Percentiles rank a stretch among this genome's conserved stretches.
Conservation (phyloP, 2,797 vertebrate species). For the Chiloscyllium punctatum region DNA sequence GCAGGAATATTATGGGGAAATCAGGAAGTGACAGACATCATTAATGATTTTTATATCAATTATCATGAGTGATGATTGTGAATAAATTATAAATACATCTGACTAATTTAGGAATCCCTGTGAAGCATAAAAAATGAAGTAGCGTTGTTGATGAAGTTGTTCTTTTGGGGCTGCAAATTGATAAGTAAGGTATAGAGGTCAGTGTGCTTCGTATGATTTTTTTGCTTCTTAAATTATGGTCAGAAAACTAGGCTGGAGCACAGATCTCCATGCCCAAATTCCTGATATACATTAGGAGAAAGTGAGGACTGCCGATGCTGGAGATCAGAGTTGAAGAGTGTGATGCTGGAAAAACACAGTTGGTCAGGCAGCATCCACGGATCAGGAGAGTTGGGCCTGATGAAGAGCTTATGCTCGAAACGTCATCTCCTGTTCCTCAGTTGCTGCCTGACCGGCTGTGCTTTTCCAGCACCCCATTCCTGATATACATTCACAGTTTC, state of each 20-base stretch:
- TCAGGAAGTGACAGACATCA: background rate
- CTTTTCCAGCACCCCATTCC: background rate
- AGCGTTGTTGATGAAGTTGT: background rate
- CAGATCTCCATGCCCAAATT: background rate
- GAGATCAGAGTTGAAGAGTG: too few relatives aligned
- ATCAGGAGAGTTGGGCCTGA: too few relatives aligned
- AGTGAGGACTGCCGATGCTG: too few relatives aligned
- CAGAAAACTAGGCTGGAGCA: background rate
- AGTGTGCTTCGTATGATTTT: background rate
- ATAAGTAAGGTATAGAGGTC: background rate
- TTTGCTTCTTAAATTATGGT: background rate
- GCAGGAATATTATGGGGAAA: slow-evolving; percentile 8
- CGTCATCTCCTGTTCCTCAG: too few relatives aligned
- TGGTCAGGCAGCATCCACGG: too few relatives aligned
- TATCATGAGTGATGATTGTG: background rate
- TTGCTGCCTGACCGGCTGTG: too few relatives aligned
- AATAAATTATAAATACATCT: background rate
- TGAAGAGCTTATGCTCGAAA: too few relatives aligned
- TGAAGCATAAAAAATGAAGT: background rate
- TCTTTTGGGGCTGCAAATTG: background rate
- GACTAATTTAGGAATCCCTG: background rate
- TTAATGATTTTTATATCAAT: background rate
- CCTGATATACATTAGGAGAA: too few relatives aligned
- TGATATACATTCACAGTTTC: background rate
- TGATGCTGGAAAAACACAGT: too few relatives aligned